These are phyloP conservation scores for Peromyscus attwateri DNA, from an alignment of 2,797 vertebrate genomes.

Conservation along the genomic window DNA sequence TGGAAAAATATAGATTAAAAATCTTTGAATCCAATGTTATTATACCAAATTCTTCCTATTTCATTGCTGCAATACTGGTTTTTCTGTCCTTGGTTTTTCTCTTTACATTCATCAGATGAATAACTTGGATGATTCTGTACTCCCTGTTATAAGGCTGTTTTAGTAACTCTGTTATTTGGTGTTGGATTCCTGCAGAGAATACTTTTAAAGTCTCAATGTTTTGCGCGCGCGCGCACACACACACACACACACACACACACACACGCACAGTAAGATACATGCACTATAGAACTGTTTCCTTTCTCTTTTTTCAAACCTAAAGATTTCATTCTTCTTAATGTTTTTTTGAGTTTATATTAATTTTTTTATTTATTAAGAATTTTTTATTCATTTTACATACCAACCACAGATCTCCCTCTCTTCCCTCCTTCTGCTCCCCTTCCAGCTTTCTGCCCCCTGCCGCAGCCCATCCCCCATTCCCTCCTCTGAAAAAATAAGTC, in stretches of 20 bases:
- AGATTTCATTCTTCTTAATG: neutral
- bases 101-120: constrained; percentile 14
- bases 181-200: constrained; percentile 34
- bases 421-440: no score
- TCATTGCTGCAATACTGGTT: neutral
- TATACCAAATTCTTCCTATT: neutral
- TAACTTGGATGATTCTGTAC: constrained; percentile 51
- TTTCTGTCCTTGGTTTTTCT: constrained; percentile 43
- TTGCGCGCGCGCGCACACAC: neutral
- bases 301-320: neutral
- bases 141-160: constrained; percentile 46
- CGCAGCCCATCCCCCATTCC: no score
- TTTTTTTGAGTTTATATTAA: no score
- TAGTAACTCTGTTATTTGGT: constrained; percentile 39
- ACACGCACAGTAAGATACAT: neutral
- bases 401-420: no score
- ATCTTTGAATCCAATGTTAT: constrained; percentile 16
- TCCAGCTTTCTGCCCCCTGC: no score
- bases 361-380: no score
- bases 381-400: no score
- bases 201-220: constrained; percentile 44
- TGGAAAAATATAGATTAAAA: neutral
- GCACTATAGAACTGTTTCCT: constrained; percentile 7
- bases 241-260: neutral
- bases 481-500: no score